Percentiles rank a stretch among this genome's conserved stretches.
phyloP scores from a whole-genome alignment of 2,113 vertebrate genomes.

The Cavia porcellus region DNA sequence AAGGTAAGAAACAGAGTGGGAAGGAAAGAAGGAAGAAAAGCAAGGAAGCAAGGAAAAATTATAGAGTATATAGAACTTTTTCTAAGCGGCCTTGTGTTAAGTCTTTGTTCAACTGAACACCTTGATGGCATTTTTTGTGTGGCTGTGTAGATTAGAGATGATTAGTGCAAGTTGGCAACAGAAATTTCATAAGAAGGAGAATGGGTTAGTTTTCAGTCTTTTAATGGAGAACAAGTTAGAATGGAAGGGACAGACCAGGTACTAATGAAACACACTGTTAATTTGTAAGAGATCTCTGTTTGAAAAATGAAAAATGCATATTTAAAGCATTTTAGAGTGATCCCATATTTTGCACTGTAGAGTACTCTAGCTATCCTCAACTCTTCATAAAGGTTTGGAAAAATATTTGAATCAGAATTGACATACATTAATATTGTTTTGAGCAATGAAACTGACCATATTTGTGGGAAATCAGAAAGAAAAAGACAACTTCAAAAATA shows the following conservation, averaged over 20 bases:
- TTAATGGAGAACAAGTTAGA: no score
- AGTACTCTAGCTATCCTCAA: background rate
- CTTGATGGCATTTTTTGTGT: background rate
- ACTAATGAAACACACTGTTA: no score
- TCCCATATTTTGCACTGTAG: no score
- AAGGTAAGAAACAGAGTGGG: background rate
- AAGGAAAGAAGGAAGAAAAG: no score
- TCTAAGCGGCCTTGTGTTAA: background rate
- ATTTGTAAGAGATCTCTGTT: background rate
- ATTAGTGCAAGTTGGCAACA: background rate
- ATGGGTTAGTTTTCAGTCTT: background rate
- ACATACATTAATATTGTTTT: background rate
- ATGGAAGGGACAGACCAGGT: background rate
- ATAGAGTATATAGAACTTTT: background rate
- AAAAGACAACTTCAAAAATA: background rate
- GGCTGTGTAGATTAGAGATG: rapidly evolving
- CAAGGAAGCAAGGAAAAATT: background rate
- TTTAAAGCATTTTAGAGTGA: background rate
- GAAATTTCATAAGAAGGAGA: background rate
- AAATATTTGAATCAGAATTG: background rate
- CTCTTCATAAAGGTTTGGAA: no score
- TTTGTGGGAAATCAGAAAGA: background rate
- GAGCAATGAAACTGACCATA: background rate
- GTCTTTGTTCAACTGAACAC: background rate
- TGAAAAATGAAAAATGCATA: background rate